Conservation (phyloP, 2,113 vertebrate genomes). For the Patagioenas fasciata region DNA sequence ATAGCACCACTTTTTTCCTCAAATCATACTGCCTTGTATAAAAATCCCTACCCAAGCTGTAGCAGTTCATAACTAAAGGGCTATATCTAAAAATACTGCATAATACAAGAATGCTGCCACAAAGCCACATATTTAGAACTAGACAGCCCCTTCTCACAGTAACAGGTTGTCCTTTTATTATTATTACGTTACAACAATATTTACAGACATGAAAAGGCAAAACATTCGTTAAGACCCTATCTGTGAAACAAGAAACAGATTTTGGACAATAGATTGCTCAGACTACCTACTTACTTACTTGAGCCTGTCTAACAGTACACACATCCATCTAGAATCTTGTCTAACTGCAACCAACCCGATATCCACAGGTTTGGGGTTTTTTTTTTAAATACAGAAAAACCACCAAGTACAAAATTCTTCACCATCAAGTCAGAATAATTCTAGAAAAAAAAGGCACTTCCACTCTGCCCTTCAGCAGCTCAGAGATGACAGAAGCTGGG, state of each 20-base stretch:
- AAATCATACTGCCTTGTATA: background rate
- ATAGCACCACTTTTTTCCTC: rapidly evolving
- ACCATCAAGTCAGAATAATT: background rate
- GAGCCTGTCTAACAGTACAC: background rate
- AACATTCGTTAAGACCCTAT: background rate
- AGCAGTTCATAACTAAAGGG: background rate
- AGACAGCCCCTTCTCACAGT: background rate
- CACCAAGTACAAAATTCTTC: background rate
- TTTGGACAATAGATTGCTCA: background rate
- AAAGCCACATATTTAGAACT: background rate
- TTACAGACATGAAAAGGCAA: background rate
- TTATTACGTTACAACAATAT: background rate
- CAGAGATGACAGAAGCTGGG: background rate
- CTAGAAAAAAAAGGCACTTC: slow-evolving; percentile 18
- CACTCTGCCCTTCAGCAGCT: slow-evolving; percentile 15
- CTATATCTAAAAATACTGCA: background rate
- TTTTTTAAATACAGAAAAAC: background rate
- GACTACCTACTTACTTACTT: background rate
- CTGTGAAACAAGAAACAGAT: background rate
- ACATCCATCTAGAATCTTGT: background rate
- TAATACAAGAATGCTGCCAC: background rate
- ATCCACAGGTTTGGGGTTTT: background rate
- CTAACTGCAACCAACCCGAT: background rate
- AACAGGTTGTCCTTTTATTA: background rate
- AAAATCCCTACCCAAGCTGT: background rate